phyloP scores from a whole-genome alignment of 2,113 vertebrate species.

The Perca flavescens region DNA sequence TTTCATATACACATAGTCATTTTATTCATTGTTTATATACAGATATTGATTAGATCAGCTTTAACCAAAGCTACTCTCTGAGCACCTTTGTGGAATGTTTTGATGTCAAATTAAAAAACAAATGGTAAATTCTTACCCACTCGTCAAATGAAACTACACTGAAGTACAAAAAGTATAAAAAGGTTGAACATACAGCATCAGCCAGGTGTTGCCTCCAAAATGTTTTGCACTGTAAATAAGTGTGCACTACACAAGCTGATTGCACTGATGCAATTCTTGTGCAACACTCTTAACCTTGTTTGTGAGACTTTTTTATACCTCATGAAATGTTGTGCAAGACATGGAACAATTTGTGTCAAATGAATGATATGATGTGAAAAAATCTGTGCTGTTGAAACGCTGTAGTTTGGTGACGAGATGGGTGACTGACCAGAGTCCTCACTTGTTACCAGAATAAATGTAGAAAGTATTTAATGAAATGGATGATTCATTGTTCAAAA shows the following conservation, averaged over 20 bases:
- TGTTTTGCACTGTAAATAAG: neutral
- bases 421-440: neutral
- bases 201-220: neutral
- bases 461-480: conserved; percentile 21
- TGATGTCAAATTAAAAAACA: neutral
- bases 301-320: neutral
- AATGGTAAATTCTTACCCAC: neutral
- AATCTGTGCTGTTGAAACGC: neutral
- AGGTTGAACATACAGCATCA: neutral
- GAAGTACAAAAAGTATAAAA: neutral
- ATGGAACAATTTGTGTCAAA: neutral
- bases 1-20: neutral
- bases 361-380: neutral
- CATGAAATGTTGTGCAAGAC: neutral
- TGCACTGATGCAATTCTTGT: neutral
- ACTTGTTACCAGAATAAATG: conserved; percentile 12
- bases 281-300: neutral
- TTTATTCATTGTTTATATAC: neutral
- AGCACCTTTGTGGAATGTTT: neutral
- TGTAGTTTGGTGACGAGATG: neutral
- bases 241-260: neutral
- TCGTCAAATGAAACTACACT: neutral
- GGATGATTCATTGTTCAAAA: neutral
- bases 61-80: neutral
- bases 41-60: neutral